Percentiles rank a stretch among this genome's conserved stretches.
phyloP scores from a whole-genome alignment of 2,888 invertebrate genomes.

The Orthosia gracilis region DNA sequence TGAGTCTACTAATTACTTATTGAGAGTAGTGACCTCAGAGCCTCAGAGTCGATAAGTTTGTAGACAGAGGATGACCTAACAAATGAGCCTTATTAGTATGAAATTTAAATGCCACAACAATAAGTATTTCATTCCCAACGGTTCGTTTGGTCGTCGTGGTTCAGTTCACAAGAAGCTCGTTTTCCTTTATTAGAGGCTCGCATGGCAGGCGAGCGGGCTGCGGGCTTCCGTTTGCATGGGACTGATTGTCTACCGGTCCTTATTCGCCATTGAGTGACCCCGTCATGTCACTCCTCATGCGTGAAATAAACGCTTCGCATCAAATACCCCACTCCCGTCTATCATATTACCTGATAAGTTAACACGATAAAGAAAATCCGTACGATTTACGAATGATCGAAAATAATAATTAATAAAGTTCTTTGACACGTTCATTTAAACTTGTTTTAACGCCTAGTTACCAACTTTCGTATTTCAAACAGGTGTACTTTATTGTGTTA shows the following conservation, averaged over 20 bases:
- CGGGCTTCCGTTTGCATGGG: conserved; percentile 76
- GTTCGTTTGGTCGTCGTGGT: conserved; percentile 76
- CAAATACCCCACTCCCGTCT: conserved; percentile 30
- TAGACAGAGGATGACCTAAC: conserved; percentile 7
- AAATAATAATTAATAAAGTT: conserved; percentile 29
- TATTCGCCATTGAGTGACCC: conserved; percentile 73
- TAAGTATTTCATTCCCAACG: conserved; percentile 75
- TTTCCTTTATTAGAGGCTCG: conserved; percentile 75
- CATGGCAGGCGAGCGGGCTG: conserved; percentile 61
- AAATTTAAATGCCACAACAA: conserved; percentile 50
- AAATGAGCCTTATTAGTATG: conserved; percentile 39
- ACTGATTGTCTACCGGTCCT: conserved; percentile 72
- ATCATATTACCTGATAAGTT: conserved; percentile 37
- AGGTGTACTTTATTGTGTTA: conserved; percentile 31
- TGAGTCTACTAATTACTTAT: conserved; percentile 17
- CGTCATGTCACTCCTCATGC: conserved; percentile 65
- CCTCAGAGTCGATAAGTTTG: conserved; percentile 12
- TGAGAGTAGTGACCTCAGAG: conserved; percentile 10
- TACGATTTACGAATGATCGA: conserved; percentile 1
- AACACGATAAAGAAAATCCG: background rate
- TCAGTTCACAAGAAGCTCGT: conserved; percentile 78
- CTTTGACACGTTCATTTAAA: conserved; percentile 34
- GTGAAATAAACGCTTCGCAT: conserved; percentile 56
- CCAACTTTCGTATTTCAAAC: conserved; percentile 25
- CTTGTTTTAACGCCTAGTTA: conserved; percentile 13